These are phyloP conservation scores for Microcebus lehilahytsara DNA, from an alignment of 2,113 vertebrate species.

Conservation along the genomic window DNA sequence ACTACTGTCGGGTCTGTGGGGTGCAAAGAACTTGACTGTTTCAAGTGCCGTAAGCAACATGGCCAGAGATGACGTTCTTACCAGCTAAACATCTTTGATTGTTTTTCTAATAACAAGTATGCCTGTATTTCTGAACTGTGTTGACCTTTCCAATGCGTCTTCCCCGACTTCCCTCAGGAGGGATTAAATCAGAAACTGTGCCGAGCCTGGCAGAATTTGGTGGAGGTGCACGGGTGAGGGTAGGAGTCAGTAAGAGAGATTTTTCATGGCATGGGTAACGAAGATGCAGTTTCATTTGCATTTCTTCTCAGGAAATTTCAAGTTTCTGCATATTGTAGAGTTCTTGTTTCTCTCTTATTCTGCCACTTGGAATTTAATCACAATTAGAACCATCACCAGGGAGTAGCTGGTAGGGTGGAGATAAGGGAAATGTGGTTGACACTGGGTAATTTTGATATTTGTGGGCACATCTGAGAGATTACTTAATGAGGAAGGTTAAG, in stretches of 20 bases:
- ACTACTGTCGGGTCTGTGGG: not conserved
- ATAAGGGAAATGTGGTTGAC: not conserved
- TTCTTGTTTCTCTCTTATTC: not conserved
- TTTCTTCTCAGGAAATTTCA: not conserved
- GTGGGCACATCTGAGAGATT: not conserved
- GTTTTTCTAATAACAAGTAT: not conserved
- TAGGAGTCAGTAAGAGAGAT: not conserved
- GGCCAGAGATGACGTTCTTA: not conserved
- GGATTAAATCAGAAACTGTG: not conserved
- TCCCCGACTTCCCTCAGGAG: not conserved
- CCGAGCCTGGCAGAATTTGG: not conserved
- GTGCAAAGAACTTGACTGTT: not conserved
- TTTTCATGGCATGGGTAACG: not conserved
- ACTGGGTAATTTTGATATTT: not conserved
- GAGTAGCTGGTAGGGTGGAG: not conserved
- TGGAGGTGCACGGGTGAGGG: fast-evolving
- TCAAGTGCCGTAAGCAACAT: not conserved
- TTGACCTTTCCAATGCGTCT: not conserved
- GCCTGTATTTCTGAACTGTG: not conserved
- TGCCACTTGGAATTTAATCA: not conserved
- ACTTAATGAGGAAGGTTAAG: not conserved
- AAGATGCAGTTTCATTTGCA: not conserved
- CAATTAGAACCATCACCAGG: not conserved
- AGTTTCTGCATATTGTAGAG: not conserved
- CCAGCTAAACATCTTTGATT: not conserved